phyloP scores from a whole-genome alignment of 2,888 invertebrate genomes.

The Rotaria macrura region DNA sequence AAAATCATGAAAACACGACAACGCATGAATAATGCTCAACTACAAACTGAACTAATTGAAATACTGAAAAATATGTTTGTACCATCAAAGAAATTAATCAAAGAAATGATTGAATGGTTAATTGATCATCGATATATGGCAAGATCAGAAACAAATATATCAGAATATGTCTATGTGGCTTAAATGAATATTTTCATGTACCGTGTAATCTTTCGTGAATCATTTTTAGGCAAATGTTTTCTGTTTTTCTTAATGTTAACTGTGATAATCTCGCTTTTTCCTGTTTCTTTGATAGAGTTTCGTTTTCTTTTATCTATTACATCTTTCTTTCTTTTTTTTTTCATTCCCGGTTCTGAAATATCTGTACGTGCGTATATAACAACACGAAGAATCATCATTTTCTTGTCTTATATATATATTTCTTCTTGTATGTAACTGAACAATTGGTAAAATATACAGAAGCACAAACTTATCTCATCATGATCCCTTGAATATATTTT shows the following conservation, averaged over 20 bases:
- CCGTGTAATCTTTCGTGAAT: neutral
- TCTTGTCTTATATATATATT: neutral
- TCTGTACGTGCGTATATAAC: neutral
- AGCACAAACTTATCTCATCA: neutral
- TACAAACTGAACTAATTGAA: constrained; percentile 92
- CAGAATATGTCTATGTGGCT: constrained; percentile 94
- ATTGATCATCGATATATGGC: constrained; percentile 96
- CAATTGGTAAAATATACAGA: neutral
- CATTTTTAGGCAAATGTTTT: neutral
- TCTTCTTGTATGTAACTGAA: neutral
- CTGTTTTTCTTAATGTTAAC: neutral
- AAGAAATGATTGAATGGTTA: constrained; percentile 97
- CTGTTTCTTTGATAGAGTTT: neutral
- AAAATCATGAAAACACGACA: constrained; percentile 98
- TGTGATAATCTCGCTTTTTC: neutral
- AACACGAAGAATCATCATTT: neutral
- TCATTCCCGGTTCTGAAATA: neutral
- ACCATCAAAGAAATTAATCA: constrained; percentile 97
- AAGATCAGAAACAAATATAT: constrained; percentile 89
- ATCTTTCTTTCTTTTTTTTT: neutral
- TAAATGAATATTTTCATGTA: constrained; percentile 44
- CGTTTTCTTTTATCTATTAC: neutral
- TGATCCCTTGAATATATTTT: too few species aligned
- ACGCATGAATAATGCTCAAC: constrained; percentile 76
- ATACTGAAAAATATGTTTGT: constrained; percentile 98